These are phyloP conservation scores for Eupithecia subfuscata DNA, from an alignment of 2,888 invertebrate genomes.

Conservation along the genomic window DNA sequence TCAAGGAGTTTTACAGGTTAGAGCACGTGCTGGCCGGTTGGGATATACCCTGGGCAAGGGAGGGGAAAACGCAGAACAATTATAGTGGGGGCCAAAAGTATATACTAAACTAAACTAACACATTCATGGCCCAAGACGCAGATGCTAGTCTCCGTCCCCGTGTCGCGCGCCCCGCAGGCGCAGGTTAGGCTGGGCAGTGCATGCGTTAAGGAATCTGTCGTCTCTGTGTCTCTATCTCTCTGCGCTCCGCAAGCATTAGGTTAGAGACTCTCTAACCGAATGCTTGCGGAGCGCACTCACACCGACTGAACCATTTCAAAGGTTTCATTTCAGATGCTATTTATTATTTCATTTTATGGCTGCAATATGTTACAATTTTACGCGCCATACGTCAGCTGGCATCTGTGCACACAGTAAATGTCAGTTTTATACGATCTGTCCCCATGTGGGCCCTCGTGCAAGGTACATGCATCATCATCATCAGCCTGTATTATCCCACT, in stretches of 20 bases:
- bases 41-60: background rate
- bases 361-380: conserved; percentile 4
- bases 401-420: conserved; percentile 5
- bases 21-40: background rate
- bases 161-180: too few species aligned
- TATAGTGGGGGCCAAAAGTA: background rate
- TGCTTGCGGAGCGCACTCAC: too few species aligned
- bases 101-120: too few species aligned
- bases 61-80: background rate
- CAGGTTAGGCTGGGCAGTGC: too few species aligned
- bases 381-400: background rate
- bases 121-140: too few species aligned
- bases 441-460: background rate
- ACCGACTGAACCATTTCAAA: background rate
- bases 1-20: too few species aligned
- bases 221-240: background rate
- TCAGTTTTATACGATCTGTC: conserved; percentile 11
- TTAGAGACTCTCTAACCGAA: too few species aligned
- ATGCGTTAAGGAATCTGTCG: background rate
- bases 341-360: conserved; percentile 9
- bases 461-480: background rate
- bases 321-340: background rate
- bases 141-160: too few species aligned
- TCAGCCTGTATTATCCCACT: too few species aligned
- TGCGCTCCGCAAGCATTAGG: too few species aligned